Evolutionary conservation across 2,113 vertebrate species (phyloP).

Genomic region (Lontra canadensis): DNA sequence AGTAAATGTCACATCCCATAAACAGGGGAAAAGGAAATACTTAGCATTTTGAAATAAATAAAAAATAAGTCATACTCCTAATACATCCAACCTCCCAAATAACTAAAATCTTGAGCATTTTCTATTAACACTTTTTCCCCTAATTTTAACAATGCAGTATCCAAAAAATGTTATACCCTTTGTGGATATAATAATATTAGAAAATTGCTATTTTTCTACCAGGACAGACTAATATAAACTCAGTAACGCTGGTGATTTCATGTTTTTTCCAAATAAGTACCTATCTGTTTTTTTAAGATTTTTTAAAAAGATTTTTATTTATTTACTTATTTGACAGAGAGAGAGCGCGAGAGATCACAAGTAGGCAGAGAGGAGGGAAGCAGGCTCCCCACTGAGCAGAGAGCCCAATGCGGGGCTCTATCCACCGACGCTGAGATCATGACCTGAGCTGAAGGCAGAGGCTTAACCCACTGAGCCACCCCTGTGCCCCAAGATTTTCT

Average conservation of each 20-base stretch:
- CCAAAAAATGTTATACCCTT: neutral
- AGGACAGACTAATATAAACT: neutral
- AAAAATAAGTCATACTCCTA: neutral
- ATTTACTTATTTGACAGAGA: no score
- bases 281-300: no score
- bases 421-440: no score
- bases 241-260: neutral
- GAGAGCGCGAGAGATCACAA: no score
- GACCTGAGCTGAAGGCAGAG: no score
- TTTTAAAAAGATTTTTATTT: no score
- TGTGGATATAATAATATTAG: neutral
- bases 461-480: no score
- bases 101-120: neutral
- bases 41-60: neutral
- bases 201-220: neutral
- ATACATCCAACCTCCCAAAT: neutral
- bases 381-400: no score
- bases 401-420: no score
- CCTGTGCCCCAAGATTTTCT: no score
- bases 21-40: neutral
- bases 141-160: neutral
- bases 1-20: neutral
- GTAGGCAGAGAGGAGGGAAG: no score
- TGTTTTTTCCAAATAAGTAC: neutral
- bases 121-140: neutral